Evolutionary conservation across 2,888 invertebrate species (phyloP), one percentile per base, ranked within the genome.

Genomic region (Chaetogeoica ovagalla): DNA sequence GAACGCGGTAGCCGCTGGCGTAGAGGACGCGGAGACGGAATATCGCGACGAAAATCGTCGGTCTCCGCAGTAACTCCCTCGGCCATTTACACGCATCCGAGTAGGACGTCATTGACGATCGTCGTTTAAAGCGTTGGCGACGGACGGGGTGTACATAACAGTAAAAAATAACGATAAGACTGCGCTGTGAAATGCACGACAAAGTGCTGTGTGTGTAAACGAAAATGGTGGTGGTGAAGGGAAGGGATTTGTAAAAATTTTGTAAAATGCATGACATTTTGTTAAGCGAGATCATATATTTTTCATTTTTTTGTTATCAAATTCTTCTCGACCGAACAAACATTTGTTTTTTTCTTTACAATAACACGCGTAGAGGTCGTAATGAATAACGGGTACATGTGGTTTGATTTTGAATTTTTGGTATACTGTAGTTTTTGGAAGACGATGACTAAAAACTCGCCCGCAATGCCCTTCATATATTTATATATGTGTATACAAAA

Each of bases 361-460:
- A 48, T 48, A 48, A 48, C n/a, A 59, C 19, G 48, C 9, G 5
- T 37, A 19, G 62, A 73, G 30, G 43, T 21, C 5, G 13, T 37
- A 13, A 19, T 69, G 62, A 77, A 77, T 69, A 77, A 81, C 55
- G 62, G 60, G 21, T 37, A 39, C n/a, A 39, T 57, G 72, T 73
- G 68, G 57, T 15, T 11, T 66, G 37, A 73, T 76, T 75, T 69
- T 75, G 62, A 62, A 81, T 81, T 60, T 21, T 39, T 4, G 15
- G 21, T 65, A 1, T 8, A 19, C 30, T 7, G 21, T 23, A 52
- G 30, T 13, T 63, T 19, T n/a, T 3, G 43, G 17, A 2, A 55
- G 59, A 7, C 11, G 8, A 19, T n/a, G 21, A 65, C 52, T 65
- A 23, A 65, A 70, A 70, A 70, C n/a, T 55, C 21, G 52, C 72